Evolutionary conservation across 2,113 vertebrate species (phyloP).

Genomic region (Gymnocephalus cernua): DNA sequence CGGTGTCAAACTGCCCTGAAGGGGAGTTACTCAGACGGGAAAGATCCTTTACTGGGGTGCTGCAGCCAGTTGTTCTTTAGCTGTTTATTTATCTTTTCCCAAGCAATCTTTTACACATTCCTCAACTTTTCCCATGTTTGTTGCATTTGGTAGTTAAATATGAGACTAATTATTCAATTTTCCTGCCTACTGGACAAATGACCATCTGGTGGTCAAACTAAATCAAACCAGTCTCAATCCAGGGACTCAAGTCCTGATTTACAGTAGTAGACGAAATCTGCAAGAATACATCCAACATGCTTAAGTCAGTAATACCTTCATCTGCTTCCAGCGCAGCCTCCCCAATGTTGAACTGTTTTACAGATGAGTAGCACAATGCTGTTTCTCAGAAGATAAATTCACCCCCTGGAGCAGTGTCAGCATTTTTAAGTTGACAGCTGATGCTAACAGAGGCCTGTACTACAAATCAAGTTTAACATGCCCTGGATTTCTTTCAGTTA

Average conservation of each 20-base stretch:
- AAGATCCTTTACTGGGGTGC: conserved; percentile 24
- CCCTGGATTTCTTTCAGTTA: too few relatives aligned
- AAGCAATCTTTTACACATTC: conserved; percentile 48
- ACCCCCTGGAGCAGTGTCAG: conserved; percentile 52
- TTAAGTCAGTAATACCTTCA: conserved; percentile 66
- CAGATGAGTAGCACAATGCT: conserved; percentile 61
- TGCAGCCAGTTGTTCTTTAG: conserved; percentile 7
- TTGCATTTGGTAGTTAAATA: conserved; percentile 40
- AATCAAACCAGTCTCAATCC: conserved; percentile 42
- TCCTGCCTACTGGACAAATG: conserved; percentile 14
- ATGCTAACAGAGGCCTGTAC: too few relatives aligned
- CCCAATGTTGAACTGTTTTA: conserved; percentile 62
- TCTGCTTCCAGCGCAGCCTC: conserved; percentile 31
- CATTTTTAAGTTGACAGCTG: conserved; percentile 58
- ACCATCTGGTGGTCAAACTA: conserved; percentile 33
- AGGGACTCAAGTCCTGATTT: conserved; percentile 58
- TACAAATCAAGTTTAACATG: too few relatives aligned
- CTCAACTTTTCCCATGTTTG: conserved; percentile 22
- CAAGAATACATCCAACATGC: conserved; percentile 47
- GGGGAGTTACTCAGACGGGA: conserved; percentile 26
- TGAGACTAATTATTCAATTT: conserved; percentile 31
- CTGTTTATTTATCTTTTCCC: conserved; percentile 53
- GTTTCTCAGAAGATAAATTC: conserved; percentile 45
- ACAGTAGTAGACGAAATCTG: conserved; percentile 56
- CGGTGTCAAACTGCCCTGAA: conserved; percentile 46